phyloP scores from a whole-genome alignment of 2,797 vertebrate species.

The Phoebastria nigripes region DNA sequence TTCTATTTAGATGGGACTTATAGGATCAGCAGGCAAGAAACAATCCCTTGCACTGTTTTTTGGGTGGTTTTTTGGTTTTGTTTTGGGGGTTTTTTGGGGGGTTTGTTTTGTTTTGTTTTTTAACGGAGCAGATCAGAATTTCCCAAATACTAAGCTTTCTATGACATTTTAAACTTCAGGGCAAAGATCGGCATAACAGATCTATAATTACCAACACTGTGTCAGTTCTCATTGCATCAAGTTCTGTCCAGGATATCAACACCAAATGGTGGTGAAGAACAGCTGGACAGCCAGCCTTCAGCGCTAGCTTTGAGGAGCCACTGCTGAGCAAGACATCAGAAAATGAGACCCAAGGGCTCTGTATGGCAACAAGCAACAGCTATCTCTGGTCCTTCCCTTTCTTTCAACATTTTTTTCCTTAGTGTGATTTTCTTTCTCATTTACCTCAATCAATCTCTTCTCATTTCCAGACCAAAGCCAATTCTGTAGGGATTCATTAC shows the following conservation, averaged over 20 bases:
- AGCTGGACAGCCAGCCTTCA: not conserved
- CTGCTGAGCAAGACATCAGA: not conserved
- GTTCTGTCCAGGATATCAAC: not conserved
- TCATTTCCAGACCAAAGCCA: slow-evolving; percentile 4
- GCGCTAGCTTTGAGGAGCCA: not conserved
- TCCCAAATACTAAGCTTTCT: not conserved
- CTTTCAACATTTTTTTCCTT: not conserved
- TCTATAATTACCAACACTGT: not conserved
- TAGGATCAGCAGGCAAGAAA: not conserved
- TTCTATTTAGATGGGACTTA: not conserved
- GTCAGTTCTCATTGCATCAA: fast-evolving
- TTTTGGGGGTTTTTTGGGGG: too few relatives aligned
- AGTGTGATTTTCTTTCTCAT: slow-evolving; percentile 10
- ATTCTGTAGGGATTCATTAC: not conserved
- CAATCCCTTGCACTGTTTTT: not conserved
- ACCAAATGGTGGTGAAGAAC: not conserved
- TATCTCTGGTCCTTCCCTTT: not conserved
- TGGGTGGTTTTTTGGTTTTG: not conserved
- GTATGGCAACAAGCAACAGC: not conserved
- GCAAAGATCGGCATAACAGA: not conserved
- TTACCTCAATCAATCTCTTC: slow-evolving; percentile 24
- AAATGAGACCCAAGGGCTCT: not conserved
- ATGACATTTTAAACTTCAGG: not conserved
- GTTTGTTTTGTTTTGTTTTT: not conserved
- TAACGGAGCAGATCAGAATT: not conserved